Evolutionary conservation across 2,113 vertebrate genomes (phyloP).

Genomic region (Anolis carolinensis): DNA sequence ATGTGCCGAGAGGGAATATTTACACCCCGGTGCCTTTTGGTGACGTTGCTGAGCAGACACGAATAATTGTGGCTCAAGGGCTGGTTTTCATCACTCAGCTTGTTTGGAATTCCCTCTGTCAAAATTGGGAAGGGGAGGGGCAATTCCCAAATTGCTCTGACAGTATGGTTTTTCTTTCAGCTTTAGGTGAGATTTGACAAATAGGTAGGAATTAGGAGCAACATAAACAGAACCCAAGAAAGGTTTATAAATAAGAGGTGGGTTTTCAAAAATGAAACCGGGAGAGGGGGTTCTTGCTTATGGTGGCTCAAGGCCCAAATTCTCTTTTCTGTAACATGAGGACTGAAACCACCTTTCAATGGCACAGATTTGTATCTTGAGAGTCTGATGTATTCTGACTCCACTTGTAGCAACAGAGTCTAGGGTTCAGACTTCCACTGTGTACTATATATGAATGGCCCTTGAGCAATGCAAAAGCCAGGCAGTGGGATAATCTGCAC

Average conservation of each 20-base stretch:
- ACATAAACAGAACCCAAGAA: constrained; percentile 31
- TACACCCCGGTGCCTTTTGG: constrained; percentile 41
- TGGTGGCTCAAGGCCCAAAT: constrained; percentile 12
- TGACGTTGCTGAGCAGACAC: constrained; percentile 22
- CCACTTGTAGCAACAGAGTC: not conserved
- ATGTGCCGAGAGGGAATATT: constrained; percentile 39
- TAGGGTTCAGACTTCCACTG: not conserved
- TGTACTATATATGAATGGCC: not conserved
- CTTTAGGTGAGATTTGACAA: constrained; percentile 21
- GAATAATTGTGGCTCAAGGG: constrained; percentile 26
- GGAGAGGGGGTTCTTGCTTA: constrained; percentile 3
- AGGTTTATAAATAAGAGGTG: constrained; percentile 20
- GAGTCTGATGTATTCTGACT: not conserved
- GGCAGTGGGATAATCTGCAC: not conserved
- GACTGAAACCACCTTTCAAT: constrained; percentile 3
- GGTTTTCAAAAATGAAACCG: not conserved
- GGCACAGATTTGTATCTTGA: not conserved
- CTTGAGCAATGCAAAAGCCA: not conserved
- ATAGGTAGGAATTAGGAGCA: constrained; percentile 29
- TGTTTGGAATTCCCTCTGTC: constrained; percentile 44
- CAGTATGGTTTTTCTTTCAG: not conserved
- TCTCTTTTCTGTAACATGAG: constrained; percentile 3
- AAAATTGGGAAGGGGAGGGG: not conserved
- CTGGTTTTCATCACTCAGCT: constrained; percentile 45
- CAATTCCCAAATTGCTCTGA: not conserved